Evolutionary conservation across 2,797 vertebrate genomes (phyloP), one percentile per base, ranked within the genome.

Genomic region (Danio kyathit): DNA sequence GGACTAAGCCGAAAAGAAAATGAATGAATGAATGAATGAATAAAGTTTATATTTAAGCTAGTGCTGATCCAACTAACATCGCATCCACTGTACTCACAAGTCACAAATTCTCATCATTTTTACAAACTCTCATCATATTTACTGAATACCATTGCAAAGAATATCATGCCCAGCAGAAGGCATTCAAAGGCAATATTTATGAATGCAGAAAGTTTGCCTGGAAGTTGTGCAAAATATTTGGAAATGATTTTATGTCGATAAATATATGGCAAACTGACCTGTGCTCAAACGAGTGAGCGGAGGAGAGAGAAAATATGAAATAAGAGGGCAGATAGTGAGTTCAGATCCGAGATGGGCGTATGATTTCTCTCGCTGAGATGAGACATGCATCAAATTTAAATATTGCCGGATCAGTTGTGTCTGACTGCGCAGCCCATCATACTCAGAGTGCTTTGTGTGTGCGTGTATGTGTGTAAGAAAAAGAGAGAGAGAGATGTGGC

Each of bases 321-420:
- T 17, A 57, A 19, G 11, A 66, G 8, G 41, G 5, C 17, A 63
- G 13, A 46, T 13, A 61, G 72, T 1, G 14, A 14, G 72, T 0
- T 13, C 29, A 51, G 19, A 54, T 54, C 41, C 54, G 46, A 81
- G 64, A 76, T 76, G 65, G 73, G 14, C 21, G n/a, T 76, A 60
- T 46, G 65, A 63, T 44, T 76, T 54, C 29, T 76, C 64, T 59
- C 1, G 4, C 76, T 78, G 54, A 51, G 73, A 71, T 49, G 65
- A 73, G 74, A 69, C 64, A 64, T 69, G 80, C 67, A 70, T 82
- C 54, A 70, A 71, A 76, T 82, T 38, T 82, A 82, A 82, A 82
- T 78, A 82, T 64, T 43, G 67, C 66, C 6, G 29, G 49, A 82
- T 65, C 74, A 65, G 67, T 76, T 65, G 66, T 71, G 67, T 76